Evolutionary conservation across 2,113 vertebrate genomes (phyloP), one percentile per base, ranked within the genome.

Genomic region (Mandrillus leucophaeus): DNA sequence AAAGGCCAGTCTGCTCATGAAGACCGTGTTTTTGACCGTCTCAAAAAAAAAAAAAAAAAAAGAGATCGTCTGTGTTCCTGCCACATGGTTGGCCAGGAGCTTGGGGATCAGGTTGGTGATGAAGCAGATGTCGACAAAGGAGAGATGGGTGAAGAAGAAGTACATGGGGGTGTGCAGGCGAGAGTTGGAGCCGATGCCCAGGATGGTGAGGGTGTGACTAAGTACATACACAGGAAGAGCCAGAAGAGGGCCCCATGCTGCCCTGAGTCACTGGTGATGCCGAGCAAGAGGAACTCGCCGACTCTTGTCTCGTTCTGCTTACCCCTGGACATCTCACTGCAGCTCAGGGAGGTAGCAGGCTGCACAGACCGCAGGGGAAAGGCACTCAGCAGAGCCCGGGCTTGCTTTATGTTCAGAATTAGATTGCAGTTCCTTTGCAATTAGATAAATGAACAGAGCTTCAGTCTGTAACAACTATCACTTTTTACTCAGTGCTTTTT

Each of bases 221-320:
- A 90, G 96, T 97, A 92, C 92, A 89, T 95, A 30, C 94, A 96
- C 8, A 52, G 96, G n/a, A 66, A 95, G 88, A 81, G 66, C 0
- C 93, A 0, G 68, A 98, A 98, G 79, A 98, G 96, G 40, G 76
- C 59, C 16, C 43, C 43, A 43, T 30, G 89, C 57, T 98, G 91
- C 45, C 75, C 78, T 0, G 85, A 73, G 18, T 92, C 17, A 0
- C 80, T 81, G 0, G 96, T 97, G 73, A 97, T 80, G 8, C 98
- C 96, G 0, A 96, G 94, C 23, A 98, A 95, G 91, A 98, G 0
- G 55, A 98, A 97, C 3, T 85, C 50, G 0, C 55, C 93, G 70
- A 96, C 61, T 1, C 0, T 0, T 0, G 85, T 97, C 57, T 1
- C 38, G 0, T 96, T 97, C 59, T 82, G 38, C 3, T 68, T 10